Base-by-base conservation (phyloP, 2,113 vertebrate genomes). In the Coptodon bakossiorum region DNA sequence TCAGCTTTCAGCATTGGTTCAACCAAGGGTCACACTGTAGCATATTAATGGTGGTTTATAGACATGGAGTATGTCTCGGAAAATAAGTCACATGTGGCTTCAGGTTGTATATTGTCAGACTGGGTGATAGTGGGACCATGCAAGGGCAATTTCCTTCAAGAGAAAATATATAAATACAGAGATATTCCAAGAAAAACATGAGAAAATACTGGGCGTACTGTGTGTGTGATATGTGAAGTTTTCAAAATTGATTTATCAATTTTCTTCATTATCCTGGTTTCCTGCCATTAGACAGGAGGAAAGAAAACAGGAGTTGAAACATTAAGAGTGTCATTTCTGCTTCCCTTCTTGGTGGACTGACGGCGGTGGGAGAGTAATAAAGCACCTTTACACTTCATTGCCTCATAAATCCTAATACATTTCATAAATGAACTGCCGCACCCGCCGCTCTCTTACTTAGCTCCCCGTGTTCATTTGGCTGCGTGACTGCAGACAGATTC, bases 381-480 rank as follows among this genome's bases (percentile, higher is more conserved):
- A 95, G 91, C 89, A 91, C 86, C 91, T 92, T 93, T 94, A 89
- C 91, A 91, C 89, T 94, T 90, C 86, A 94, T 89, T 93, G 94
- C 91, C 91, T 94, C 94, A 95, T 96, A 95, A 96, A 96, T 95
- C 93, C 92, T 95, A 91, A 95, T 95, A 93, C 89, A 89, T 92
- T 94, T 94, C 93, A 93, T 93, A 95, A 96, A 95, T 92, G 88
- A 96, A 94, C 90, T 80, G 90, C 81, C 27, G 82, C 83, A 76
- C 79, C 88, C 71, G 40, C 81, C 27, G 45, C 82, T 88, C 90
- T 88, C 89, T 93, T 88, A 91, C 90, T 91, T 91, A 91, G 86
- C 85, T 83, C 80, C 6, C 36, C n/a, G 12, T 81, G 87, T 94
- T 94, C 93, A 91, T 94, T 94, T 94, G 87, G 85, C 90, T 83